Conservation (phyloP, 2,113 vertebrate species). For the Thunnus thynnus region DNA sequence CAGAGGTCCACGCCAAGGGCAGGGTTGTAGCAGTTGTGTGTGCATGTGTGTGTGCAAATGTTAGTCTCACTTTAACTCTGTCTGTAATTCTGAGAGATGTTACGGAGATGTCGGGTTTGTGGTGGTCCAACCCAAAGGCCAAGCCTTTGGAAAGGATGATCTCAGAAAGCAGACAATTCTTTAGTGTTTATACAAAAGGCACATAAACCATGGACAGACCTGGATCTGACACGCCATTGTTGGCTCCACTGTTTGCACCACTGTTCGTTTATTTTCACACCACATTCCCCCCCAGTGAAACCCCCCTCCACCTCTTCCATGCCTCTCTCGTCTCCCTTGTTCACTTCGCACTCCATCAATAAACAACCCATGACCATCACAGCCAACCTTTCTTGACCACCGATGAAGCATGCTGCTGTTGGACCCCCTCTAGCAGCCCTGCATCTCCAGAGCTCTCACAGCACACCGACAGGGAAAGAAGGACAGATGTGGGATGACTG, state of each 20-base stretch:
- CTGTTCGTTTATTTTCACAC: slow-evolving; percentile 76
- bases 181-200: slow-evolving; percentile 60
- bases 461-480: slow-evolving; percentile 5
- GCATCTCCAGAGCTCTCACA: slow-evolving; percentile 19
- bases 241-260: slow-evolving; percentile 45
- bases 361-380: slow-evolving; percentile 59
- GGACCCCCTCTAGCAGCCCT: slow-evolving; percentile 15
- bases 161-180: slow-evolving; percentile 51
- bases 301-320: slow-evolving; percentile 23
- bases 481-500: slow-evolving; percentile 51
- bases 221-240: slow-evolving; percentile 47
- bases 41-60: slow-evolving; percentile 1
- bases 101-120: slow-evolving; percentile 27
- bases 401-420: slow-evolving; percentile 42
- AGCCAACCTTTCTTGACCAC: slow-evolving; percentile 46
- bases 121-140: slow-evolving; percentile 6
- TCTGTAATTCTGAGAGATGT: slow-evolving; percentile 10
- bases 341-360: slow-evolving; percentile 67
- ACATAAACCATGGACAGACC: slow-evolving; percentile 39
- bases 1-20: slow-evolving; percentile 50
- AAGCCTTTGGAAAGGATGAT: slow-evolving; percentile 70
- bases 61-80: slow-evolving; percentile 32
- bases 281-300: slow-evolving; percentile 54
- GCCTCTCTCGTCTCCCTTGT: slow-evolving; percentile 49
- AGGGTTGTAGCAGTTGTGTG: slow-evolving; percentile 14